Evolutionary conservation across 92 coral and sea anemone species (phyloP).

Genomic region (Chrysogorgia sp.): DNA sequence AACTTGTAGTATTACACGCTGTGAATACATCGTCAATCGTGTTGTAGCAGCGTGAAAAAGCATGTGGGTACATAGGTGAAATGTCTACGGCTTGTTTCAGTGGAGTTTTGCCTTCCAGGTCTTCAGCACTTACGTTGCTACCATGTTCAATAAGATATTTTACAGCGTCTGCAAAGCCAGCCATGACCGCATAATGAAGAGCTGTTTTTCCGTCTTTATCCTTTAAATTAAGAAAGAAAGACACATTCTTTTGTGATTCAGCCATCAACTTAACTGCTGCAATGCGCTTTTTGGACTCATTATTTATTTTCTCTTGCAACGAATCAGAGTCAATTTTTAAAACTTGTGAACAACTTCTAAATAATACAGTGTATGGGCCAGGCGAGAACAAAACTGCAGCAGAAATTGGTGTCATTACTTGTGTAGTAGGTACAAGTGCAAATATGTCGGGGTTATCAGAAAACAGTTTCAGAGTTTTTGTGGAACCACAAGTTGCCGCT

Average conservation of each 20-base stretch:
- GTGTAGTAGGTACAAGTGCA: not conserved
- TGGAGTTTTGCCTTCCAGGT: not conserved
- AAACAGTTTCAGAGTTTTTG: not conserved
- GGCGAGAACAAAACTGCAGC: not conserved
- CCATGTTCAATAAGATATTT: constrained; percentile 8
- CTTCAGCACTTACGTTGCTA: not conserved
- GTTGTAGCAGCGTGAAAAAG: constrained; percentile 3
- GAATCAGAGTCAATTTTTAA: not conserved
- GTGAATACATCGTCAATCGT: constrained; percentile 1
- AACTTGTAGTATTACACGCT: not conserved
- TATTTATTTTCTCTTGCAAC: not conserved
- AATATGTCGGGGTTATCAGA: not conserved
- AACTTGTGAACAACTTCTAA: not conserved
- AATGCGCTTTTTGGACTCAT: not conserved
- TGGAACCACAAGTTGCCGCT: constrained; percentile 20
- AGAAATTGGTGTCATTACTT: not conserved
- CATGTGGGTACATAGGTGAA: not conserved
- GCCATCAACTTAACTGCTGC: not conserved
- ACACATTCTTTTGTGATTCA: not conserved
- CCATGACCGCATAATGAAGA: not conserved
- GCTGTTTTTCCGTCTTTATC: not conserved
- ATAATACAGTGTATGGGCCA: too few species aligned
- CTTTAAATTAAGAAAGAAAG: not conserved
- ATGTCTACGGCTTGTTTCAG: not conserved
- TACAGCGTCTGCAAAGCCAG: constrained; percentile 18